A percentile compares a stretch with the other conserved stretches of the same genome.
Conservation (phyloP, 1,140 invertebrate genomes). For the Drosophila teissieri region DNA sequence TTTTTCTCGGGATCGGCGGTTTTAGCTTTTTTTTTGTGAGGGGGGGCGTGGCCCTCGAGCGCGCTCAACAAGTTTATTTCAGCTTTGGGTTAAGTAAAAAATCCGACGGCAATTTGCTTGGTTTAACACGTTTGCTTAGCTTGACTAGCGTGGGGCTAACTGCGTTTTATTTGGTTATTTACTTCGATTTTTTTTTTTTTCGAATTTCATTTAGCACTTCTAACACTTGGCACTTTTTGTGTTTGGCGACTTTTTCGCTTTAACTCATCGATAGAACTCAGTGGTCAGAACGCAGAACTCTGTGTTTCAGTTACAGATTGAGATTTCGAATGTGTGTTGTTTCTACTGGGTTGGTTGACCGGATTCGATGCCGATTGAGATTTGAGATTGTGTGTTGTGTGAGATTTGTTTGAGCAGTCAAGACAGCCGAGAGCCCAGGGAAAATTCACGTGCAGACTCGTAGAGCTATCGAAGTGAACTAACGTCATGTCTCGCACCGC, state of each 20-base stretch:
- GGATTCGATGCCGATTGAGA: slow-evolving; percentile 11
- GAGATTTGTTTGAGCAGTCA: slow-evolving; percentile 20
- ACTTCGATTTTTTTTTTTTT: slow-evolving; percentile 12
- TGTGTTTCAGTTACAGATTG: neutral
- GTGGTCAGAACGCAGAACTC: slow-evolving; percentile 9
- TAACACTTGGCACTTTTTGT: slow-evolving; percentile 62
- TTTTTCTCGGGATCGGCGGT: neutral
- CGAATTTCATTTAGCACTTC: slow-evolving; percentile 31
- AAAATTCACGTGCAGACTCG: slow-evolving; percentile 84
- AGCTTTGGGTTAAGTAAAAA: neutral
- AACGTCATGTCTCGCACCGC: slow-evolving; percentile 83
- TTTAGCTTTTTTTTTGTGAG: neutral
- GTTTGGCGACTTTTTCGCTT: slow-evolving; percentile 24
- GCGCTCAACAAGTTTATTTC: slow-evolving; percentile 54
- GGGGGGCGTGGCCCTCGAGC: slow-evolving; percentile 19
- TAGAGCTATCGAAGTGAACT: slow-evolving; percentile 85
- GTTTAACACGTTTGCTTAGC: slow-evolving; percentile 9
- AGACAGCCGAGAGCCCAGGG: slow-evolving; percentile 59
- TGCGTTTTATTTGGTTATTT: slow-evolving; percentile 22
- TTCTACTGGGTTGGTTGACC: neutral
- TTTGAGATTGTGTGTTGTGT: slow-evolving; percentile 31
- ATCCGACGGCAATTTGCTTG: slow-evolving; percentile 46
- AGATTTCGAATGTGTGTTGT: neutral
- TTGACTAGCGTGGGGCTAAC: slow-evolving; percentile 11
- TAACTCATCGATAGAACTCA: slow-evolving; percentile 7